Percentiles rank a stretch among this genome's conserved stretches.
phyloP scores from a whole-genome alignment of 2,888 invertebrate genomes.

The Nezara viridula region DNA sequence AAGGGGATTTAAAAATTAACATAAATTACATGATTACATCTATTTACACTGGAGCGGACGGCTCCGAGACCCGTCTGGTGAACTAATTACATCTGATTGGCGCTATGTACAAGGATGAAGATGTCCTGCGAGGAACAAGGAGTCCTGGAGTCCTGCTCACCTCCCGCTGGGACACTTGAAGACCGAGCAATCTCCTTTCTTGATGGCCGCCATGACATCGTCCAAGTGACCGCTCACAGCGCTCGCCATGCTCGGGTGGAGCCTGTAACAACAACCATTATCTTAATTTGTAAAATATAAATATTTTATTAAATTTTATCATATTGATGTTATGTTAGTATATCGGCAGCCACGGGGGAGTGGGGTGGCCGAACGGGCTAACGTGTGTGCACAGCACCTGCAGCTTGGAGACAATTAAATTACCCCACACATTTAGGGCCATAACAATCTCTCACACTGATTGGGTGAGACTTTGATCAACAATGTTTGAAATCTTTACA shows the following conservation, averaged over 20 bases:
- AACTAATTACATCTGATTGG: background rate
- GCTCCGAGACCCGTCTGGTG: background rate
- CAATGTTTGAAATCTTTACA: too few relatives aligned
- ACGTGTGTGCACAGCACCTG: too few relatives aligned
- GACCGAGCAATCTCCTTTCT: constrained; percentile 77
- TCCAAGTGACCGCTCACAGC: constrained; percentile 78
- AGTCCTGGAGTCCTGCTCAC: background rate
- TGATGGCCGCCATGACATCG: constrained; percentile 82
- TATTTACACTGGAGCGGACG: background rate
- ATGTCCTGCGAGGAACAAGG: background rate
- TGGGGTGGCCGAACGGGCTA: too few relatives aligned
- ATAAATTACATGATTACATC: background rate
- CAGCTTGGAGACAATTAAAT: too few relatives aligned
- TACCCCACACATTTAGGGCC: too few relatives aligned
- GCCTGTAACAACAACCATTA: constrained; percentile 70
- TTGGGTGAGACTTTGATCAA: too few relatives aligned
- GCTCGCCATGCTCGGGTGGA: constrained; percentile 74
- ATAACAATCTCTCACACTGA: too few relatives aligned
- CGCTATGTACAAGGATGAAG: background rate
- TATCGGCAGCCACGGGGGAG: too few relatives aligned
- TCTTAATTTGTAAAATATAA: background rate
- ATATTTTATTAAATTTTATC: too few relatives aligned
- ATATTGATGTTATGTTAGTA: too few relatives aligned
- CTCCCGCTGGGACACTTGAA: constrained; percentile 73
- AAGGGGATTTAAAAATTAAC: background rate